These are phyloP conservation scores for Caenorhabditis zanzibari DNA, from an alignment of 2,888 invertebrate genomes.

Conservation along the genomic window DNA sequence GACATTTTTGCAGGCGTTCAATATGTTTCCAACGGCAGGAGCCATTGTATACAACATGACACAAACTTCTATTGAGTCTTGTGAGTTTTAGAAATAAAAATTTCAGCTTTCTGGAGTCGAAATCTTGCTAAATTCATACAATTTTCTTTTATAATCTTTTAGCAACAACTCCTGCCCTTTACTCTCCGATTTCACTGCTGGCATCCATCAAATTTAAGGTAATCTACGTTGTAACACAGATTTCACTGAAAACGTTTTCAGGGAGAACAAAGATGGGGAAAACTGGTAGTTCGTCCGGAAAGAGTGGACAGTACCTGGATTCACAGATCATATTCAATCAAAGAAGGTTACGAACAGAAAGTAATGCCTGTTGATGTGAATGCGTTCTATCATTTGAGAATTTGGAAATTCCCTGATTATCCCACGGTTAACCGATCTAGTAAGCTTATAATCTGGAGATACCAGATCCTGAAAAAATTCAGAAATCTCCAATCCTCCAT, in stretches of 20 bases:
- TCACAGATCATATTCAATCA: slow-evolving; percentile 73
- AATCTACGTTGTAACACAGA: no score
- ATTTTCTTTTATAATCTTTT: no score
- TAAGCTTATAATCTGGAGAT: background rate
- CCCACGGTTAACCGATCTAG: slow-evolving; percentile 30
- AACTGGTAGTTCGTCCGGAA: slow-evolving; percentile 71
- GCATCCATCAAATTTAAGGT: slow-evolving; percentile 58
- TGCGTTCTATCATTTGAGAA: slow-evolving; percentile 68
- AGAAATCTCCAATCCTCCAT: slow-evolving; percentile 47
- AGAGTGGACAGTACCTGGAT: slow-evolving; percentile 80
- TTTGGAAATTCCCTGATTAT: slow-evolving; percentile 62
- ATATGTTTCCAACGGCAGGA: slow-evolving; percentile 68
- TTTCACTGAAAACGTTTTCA: background rate
- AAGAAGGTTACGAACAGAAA: slow-evolving; percentile 61
- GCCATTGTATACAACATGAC: slow-evolving; percentile 73
- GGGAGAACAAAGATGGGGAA: slow-evolving; percentile 71
- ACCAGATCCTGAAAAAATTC: background rate
- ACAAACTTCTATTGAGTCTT: slow-evolving; percentile 61
- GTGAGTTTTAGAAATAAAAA: slow-evolving; percentile 33
- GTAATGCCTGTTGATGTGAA: slow-evolving; percentile 68
- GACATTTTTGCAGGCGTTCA: slow-evolving; percentile 65
- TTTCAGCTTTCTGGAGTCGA: no score
- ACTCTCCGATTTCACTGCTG: slow-evolving; percentile 49
- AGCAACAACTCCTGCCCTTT: slow-evolving; percentile 49
- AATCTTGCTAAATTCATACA: no score